Evolutionary conservation across 2,888 invertebrate genomes (phyloP), one percentile per base, ranked within the genome.

Genomic region (Flabesymbios commensalis): DNA sequence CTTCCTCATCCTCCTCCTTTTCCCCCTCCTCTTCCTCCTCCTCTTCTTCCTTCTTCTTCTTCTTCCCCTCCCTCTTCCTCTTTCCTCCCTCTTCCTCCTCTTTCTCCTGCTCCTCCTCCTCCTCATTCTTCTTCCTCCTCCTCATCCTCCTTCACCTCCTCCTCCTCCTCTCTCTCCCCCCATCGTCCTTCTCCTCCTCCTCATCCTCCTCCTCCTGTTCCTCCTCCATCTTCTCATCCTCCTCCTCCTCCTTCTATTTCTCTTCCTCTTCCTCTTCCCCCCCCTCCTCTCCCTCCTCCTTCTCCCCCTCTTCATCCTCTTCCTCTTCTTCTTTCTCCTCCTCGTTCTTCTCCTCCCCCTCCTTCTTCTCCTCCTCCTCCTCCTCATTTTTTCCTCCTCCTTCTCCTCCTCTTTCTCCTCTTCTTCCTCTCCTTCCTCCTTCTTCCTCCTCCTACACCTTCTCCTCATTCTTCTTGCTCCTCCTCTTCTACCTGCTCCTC

Each of bases 271-370:
- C 53, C n/a, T 22, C n/a, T 1, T 29, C 33, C 14, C 19, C 22
- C 31, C 28, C 36, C 19, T 5, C 22, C 29, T 14, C 28, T 29
- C 14, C 24, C 28, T 3, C 31, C n/a, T 17, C 31, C 31, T 17
- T 32, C 33, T 1, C n/a, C n/a, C n/a, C n/a, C n/a, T n/a, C n/a
- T n/a, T n/a, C n/a, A n/a, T n/a, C n/a, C n/a, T n/a, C n/a, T 17
- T 26, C 41, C 14, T 36, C 54, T 4, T 41, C 41, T 3, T 42
- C 39, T 14, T 41, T 26, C 19, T 54, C 54, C 19, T 41, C 26
- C 32, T 54, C 54, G 14, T 41, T 32, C 22, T 54, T 41, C 19
- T 41, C 42, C 7, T 54, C 54, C 19, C 33, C 42, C 14, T 54
- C 54, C 19, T 24, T 33, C 14, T 54, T 42, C 22, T 24, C 42